Conservation (phyloP, 2,113 vertebrate species). For the Hassar affinis region DNA sequence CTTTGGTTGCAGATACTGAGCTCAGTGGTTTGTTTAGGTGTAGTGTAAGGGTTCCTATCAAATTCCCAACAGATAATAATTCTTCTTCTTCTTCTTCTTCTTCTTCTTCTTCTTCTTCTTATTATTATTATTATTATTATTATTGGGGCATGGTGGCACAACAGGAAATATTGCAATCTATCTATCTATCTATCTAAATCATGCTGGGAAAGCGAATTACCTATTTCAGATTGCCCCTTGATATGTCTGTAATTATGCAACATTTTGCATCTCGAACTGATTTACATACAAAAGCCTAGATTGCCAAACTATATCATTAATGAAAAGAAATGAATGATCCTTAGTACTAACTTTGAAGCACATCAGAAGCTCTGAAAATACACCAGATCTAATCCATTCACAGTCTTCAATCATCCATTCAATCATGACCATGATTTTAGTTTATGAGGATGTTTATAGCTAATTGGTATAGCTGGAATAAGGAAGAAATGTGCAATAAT, state of each 20-base stretch:
- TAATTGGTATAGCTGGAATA: neutral
- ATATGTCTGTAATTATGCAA: neutral
- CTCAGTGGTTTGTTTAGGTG: conserved; percentile 6
- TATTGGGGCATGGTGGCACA: too few relatives aligned
- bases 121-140: too few relatives aligned
- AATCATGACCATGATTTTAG: neutral
- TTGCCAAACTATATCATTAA: neutral
- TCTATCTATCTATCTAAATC: too few relatives aligned
- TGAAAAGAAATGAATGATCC: neutral
- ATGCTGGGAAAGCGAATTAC: too few relatives aligned
- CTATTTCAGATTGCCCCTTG: neutral
- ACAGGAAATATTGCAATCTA: too few relatives aligned
- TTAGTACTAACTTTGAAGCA: neutral
- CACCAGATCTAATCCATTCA: neutral
- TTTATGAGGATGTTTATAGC: neutral
- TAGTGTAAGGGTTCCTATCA: too few relatives aligned
- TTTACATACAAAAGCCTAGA: neutral
- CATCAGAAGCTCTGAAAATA: neutral
- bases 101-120: neutral
- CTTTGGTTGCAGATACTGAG: conserved; percentile 20
- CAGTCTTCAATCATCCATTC: neutral
- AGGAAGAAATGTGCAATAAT: neutral
- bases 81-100: too few relatives aligned
- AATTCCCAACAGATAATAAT: neutral
- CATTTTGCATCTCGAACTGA: neutral